These are phyloP conservation scores for Eilema caniola DNA, from an alignment of 2,888 invertebrate species.

Conservation along the genomic window DNA sequence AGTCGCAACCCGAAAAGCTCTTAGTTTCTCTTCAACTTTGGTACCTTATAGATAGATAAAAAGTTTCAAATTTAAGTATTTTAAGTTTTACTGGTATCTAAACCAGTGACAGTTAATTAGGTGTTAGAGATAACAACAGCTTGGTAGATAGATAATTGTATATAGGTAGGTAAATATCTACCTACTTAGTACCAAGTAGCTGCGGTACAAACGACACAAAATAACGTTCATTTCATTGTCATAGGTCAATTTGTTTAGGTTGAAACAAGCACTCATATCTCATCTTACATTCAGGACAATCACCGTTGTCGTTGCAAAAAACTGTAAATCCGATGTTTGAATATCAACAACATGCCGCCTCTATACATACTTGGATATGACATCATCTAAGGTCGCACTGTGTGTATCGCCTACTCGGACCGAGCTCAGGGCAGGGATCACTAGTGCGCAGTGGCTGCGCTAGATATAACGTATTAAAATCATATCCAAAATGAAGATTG, in stretches of 20 bases:
- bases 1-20: too few relatives aligned
- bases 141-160: not conserved
- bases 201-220: not conserved
- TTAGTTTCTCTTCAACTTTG: too few relatives aligned
- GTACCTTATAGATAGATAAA: not conserved
- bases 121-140: not conserved
- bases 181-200: not conserved
- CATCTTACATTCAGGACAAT: constrained; percentile 62
- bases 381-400: constrained; percentile 81
- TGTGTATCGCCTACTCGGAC: constrained; percentile 70
- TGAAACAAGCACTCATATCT: constrained; percentile 43
- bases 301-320: constrained; percentile 69
- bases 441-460: constrained; percentile 79
- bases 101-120: not conserved
- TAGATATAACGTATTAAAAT: constrained; percentile 69
- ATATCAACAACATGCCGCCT: constrained; percentile 75
- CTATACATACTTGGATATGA: constrained; percentile 68
- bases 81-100: not conserved
- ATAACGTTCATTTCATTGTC: constrained; percentile 9
- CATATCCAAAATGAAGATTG: constrained; percentile 71
- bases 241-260: constrained; percentile 71
- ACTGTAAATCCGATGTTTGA: constrained; percentile 72
- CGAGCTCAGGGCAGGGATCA: constrained; percentile 76
- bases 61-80: not conserved
- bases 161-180: not conserved